These are phyloP conservation scores for Apodemus sylvaticus DNA, from an alignment of 2,113 vertebrate species.

Conservation along the genomic window DNA sequence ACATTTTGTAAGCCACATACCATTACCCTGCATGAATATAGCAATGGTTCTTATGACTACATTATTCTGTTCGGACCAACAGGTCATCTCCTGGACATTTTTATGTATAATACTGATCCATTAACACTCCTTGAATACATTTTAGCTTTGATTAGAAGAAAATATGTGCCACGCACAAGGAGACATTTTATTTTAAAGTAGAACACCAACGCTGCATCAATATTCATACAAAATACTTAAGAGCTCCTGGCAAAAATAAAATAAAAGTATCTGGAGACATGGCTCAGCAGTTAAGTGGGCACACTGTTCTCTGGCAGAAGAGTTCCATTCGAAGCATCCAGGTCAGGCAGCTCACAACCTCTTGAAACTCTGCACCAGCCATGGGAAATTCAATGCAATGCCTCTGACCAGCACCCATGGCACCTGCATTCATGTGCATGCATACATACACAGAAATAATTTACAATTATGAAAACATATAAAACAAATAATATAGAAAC, in stretches of 20 bases:
- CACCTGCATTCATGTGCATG: neutral
- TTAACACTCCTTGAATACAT: neutral
- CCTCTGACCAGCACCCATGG: neutral
- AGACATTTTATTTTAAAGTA: slow-evolving; percentile 42
- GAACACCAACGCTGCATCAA: neutral
- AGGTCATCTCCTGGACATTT: neutral
- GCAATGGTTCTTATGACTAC: neutral
- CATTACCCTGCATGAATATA: too few species aligned
- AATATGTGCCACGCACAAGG: neutral
- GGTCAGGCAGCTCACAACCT: neutral
- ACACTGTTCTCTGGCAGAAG: neutral
- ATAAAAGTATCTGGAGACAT: neutral
- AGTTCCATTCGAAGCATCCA: neutral
- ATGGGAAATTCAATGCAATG: neutral
- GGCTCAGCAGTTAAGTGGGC: neutral
- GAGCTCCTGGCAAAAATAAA: neutral
- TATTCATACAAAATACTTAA: neutral
- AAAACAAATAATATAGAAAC: neutral
- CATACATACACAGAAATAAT: neutral
- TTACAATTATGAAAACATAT: neutral
- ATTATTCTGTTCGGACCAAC: neutral
- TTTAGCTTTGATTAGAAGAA: slow-evolving; percentile 15
- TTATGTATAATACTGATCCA: neutral
- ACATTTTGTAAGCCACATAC: neutral
- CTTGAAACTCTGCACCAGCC: neutral